These are phyloP conservation scores for Pseudomyrmex pallidus DNA, from an alignment of 1,140 invertebrate genomes.

Conservation along the genomic window DNA sequence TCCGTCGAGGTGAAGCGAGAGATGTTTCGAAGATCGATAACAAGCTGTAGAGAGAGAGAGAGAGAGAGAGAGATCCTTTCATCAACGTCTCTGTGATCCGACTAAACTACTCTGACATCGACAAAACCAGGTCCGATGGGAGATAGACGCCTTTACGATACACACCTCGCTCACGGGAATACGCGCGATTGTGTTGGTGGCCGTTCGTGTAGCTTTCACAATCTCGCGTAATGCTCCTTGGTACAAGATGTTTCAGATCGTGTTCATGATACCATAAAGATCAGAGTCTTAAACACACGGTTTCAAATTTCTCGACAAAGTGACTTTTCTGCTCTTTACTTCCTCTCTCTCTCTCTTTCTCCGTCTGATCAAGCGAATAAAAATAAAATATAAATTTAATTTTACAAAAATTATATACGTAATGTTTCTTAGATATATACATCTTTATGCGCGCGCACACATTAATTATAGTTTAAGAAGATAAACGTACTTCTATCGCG, in stretches of 20 bases:
- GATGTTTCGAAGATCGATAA: slow-evolving; percentile 59
- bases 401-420: not conserved
- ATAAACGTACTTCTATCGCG: too few relatives aligned
- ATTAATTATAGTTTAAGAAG: too few relatives aligned
- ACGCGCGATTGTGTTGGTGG: slow-evolving; percentile 44
- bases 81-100: slow-evolving; percentile 66
- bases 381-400: too few relatives aligned
- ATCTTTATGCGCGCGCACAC: too few relatives aligned
- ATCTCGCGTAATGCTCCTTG: slow-evolving; percentile 38
- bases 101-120: slow-evolving; percentile 67
- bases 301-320: not conserved
- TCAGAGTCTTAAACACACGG: slow-evolving; percentile 11
- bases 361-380: too few relatives aligned
- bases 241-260: slow-evolving; percentile 5
- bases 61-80: slow-evolving; percentile 48
- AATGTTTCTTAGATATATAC: not conserved
- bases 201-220: slow-evolving; percentile 23
- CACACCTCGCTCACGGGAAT: slow-evolving; percentile 26
- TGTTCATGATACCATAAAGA: not conserved
- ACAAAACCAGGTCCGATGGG: slow-evolving; percentile 64
- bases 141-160: slow-evolving; percentile 67
- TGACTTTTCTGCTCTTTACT: not conserved
- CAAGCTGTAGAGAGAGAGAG: slow-evolving; percentile 50
- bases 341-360: too few relatives aligned
- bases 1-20: slow-evolving; percentile 38